A percentile compares a stretch with the other conserved stretches of the same genome.
Conservation (phyloP, 1,140 invertebrate species). For the Vanessa tameamea region DNA sequence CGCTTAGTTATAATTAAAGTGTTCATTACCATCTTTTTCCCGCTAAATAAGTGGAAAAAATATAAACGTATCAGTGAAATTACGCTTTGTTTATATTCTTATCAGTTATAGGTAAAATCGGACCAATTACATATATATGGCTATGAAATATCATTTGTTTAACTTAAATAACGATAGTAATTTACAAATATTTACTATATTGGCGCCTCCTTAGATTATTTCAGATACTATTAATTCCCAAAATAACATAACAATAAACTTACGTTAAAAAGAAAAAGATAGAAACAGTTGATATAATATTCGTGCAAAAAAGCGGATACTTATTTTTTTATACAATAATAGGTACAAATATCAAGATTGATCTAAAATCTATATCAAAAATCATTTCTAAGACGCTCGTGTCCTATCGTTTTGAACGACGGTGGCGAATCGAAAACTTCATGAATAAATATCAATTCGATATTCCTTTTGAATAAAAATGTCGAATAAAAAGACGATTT, state of each 20-base stretch:
- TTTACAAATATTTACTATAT: conserved; percentile 13
- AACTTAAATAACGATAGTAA: conserved; percentile 2
- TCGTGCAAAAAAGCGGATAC: not conserved
- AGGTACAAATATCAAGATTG: conserved; percentile 60
- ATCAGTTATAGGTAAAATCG: conserved; percentile 6
- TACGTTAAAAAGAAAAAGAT: not conserved
- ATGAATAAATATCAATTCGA: conserved; percentile 79
- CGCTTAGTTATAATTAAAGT: too few species aligned
- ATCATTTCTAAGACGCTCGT: conserved; percentile 59
- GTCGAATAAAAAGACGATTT: conserved; percentile 77
- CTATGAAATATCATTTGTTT: conserved; percentile 9
- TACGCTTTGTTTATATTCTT: not conserved
- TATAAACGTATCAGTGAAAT: not conserved
- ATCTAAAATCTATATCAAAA: conserved; percentile 20
- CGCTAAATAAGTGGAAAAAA: not conserved
- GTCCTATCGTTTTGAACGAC: conserved; percentile 64
- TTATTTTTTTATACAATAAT: not conserved
- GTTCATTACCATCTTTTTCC: too few species aligned
- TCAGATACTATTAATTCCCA: not conserved
- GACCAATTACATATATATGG: not conserved
- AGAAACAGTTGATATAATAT: not conserved
- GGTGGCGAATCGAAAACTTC: conserved; percentile 76
- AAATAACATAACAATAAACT: not conserved
- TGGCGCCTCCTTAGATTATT: conserved; percentile 35
- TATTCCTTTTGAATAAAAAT: conserved; percentile 75